Percentiles rank a stretch among this genome's conserved stretches.
These are phyloP conservation scores for Perithous albicinctus DNA, from an alignment of 2,888 invertebrate genomes.

Conservation along the genomic window DNA sequence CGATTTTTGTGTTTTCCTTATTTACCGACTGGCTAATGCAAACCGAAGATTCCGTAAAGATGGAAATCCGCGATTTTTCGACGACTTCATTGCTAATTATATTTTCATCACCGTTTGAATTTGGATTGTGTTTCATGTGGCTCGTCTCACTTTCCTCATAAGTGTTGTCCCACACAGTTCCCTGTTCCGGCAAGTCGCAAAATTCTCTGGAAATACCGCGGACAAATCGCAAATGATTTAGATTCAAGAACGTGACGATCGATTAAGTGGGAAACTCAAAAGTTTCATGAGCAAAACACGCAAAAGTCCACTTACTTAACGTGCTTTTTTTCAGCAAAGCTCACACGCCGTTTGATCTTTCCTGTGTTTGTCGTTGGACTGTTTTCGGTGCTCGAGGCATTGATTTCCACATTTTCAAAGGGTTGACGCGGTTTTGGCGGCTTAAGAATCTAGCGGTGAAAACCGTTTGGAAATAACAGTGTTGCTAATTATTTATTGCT, in stretches of 20 bases:
- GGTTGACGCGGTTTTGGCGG: conserved; percentile 75
- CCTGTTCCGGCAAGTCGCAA: conserved; percentile 79
- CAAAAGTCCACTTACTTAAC: conserved; percentile 76
- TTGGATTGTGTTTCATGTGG: conserved; percentile 66
- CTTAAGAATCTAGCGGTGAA: conserved; percentile 78
- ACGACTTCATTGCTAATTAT: not conserved
- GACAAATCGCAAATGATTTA: conserved; percentile 18
- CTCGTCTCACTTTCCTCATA: conserved; percentile 80
- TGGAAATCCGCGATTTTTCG: not conserved
- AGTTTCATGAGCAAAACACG: no score
- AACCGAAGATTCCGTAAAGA: not conserved
- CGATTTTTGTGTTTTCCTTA: not conserved
- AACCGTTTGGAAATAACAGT: not conserved
- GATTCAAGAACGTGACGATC: conserved; percentile 17
- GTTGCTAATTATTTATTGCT: not conserved
- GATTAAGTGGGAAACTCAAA: conserved; percentile 6
- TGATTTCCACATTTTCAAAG: conserved; percentile 73
- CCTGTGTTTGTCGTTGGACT: conserved; percentile 68
- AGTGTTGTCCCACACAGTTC: conserved; percentile 80
- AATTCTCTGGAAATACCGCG: conserved; percentile 75
- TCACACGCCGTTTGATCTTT: conserved; percentile 79
- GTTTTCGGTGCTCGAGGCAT: conserved; percentile 72
- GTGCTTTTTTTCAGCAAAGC: conserved; percentile 81
- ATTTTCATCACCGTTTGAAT: conserved; percentile 47
- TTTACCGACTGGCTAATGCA: not conserved